Evolutionary conservation across 2,113 vertebrate species (phyloP).

Genomic region (Pimephales promelas): DNA sequence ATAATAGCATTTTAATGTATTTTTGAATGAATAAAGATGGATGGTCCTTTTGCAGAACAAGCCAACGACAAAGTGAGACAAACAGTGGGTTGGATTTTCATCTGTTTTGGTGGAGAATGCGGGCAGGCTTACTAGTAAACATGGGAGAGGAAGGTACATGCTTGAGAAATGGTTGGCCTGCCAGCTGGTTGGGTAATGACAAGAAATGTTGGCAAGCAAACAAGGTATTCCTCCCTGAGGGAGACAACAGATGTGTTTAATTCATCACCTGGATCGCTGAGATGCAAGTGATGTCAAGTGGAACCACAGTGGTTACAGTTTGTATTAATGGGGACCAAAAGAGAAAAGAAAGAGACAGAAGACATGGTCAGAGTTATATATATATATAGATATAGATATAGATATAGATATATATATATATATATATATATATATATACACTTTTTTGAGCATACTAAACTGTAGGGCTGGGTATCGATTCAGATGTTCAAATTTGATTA

Average conservation of each 20-base stretch:
- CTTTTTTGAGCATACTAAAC: neutral
- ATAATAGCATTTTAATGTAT: too few relatives aligned
- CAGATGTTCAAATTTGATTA: too few relatives aligned
- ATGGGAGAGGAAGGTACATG: slow-evolving; percentile 13
- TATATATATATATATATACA: neutral
- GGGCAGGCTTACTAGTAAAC: neutral
- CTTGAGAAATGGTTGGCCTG: slow-evolving; percentile 27
- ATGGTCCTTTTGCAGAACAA: neutral
- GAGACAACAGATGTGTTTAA: slow-evolving; percentile 66
- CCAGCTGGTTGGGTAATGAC: slow-evolving; percentile 49
- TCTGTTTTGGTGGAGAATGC: neutral
- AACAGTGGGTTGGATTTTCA: neutral
- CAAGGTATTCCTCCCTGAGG: slow-evolving; percentile 47
- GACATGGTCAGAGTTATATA: neutral
- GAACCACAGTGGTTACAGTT: slow-evolving; percentile 28
- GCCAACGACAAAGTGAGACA: neutral
- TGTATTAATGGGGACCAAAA: slow-evolving; percentile 29
- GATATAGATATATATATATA: neutral
- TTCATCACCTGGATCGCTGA: slow-evolving; percentile 66
- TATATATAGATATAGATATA: too few relatives aligned
- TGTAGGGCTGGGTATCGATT: too few relatives aligned
- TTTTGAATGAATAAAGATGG: neutral
- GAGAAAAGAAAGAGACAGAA: neutral
- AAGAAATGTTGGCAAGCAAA: slow-evolving; percentile 60
- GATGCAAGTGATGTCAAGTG: slow-evolving; percentile 55